These are phyloP conservation scores for Paramacrobiotus metropolitanus DNA, from an alignment of 1,140 invertebrate species.

Conservation along the genomic window DNA sequence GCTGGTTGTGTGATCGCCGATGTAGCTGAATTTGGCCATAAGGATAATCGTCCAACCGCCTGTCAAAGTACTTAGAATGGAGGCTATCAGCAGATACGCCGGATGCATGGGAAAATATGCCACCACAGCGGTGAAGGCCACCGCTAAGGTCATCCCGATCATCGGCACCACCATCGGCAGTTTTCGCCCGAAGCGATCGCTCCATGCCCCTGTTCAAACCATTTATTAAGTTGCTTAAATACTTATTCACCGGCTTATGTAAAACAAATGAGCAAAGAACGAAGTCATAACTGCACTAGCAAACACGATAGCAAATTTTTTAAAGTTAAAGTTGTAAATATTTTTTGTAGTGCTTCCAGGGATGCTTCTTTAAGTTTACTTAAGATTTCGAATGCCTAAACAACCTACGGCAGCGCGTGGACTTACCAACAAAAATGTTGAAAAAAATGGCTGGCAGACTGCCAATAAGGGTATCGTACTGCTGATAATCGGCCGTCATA, in stretches of 20 bases:
- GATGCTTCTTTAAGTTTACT: no score
- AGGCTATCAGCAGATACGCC: background rate
- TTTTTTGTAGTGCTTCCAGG: no score
- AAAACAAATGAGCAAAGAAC: no score
- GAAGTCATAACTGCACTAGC: no score
- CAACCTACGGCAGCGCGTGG: no score
- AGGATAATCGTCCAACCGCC: background rate
- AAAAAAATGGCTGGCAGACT: background rate
- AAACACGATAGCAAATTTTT: no score
- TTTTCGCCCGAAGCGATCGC: background rate
- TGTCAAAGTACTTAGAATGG: background rate
- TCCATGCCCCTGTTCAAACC: background rate
- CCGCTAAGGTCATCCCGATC: background rate
- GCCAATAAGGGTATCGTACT: background rate
- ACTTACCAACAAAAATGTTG: background rate
- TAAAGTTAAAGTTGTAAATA: no score
- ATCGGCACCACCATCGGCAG: background rate
- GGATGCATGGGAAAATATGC: background rate
- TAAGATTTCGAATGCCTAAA: no score
- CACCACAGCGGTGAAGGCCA: background rate
- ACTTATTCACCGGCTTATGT: no score
- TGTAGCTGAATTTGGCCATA: background rate
- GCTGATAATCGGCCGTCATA: background rate
- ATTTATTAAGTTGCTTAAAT: no score
- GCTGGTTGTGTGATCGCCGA: background rate